phyloP scores from a whole-genome alignment of 2,113 vertebrate genomes.

The Andinoacara biseriatus region DNA sequence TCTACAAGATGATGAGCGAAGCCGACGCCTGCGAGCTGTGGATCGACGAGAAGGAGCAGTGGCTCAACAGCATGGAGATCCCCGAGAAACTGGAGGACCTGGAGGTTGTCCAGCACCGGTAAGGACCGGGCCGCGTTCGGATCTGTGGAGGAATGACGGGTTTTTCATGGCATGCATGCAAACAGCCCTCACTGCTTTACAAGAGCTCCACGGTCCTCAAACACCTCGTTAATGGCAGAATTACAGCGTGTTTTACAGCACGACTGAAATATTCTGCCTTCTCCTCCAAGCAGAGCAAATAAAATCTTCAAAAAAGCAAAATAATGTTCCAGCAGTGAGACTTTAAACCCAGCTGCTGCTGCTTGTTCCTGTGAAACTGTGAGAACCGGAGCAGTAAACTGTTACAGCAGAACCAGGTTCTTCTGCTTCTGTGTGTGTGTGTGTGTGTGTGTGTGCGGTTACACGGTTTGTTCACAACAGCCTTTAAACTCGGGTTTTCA shows the following conservation, averaged over 20 bases:
- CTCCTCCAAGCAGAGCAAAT: background rate
- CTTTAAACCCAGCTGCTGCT: background rate
- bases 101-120: slow-evolving; percentile 99
- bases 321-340: background rate
- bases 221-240: background rate
- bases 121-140: slow-evolving; percentile 8
- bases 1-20: slow-evolving; percentile 96
- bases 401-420: background rate
- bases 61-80: slow-evolving; percentile 96
- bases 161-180: background rate
- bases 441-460: background rate
- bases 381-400: background rate
- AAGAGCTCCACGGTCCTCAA: background rate
- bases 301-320: too few species aligned
- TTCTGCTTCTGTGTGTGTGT: background rate
- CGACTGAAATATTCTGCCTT: background rate
- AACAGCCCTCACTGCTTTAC: background rate
- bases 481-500: background rate
- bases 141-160: background rate
- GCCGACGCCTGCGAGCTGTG: slow-evolving; percentile 94
- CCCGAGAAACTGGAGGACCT: slow-evolving; percentile 98
- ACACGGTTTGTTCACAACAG: background rate
- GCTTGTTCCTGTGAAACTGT: background rate
- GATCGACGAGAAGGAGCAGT: slow-evolving; percentile 98
- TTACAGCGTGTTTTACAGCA: background rate